phyloP scores from a whole-genome alignment of 2,113 vertebrate genomes.

The Bubo bubo region DNA sequence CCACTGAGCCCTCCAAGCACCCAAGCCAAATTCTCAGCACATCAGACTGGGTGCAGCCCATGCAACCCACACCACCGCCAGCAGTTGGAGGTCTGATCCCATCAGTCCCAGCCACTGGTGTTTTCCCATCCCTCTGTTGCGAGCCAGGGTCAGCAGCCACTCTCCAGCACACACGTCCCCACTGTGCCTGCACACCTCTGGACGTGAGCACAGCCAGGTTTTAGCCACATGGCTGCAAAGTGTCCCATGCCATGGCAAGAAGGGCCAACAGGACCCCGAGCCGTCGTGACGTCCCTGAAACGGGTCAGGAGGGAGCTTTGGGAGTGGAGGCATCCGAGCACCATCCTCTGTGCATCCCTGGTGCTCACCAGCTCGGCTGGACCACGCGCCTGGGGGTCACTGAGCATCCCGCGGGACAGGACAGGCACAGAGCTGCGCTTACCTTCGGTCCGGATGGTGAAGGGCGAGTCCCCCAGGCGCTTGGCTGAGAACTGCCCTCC shows the following conservation, averaged over 20 bases:
- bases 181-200: neutral
- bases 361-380: accelerated
- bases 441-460: constrained; percentile 94
- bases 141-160: neutral
- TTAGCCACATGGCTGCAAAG: neutral
- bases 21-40: neutral
- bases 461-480: constrained; percentile 89
- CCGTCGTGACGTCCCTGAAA: accelerated
- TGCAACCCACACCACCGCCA: neutral
- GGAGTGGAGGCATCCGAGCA: neutral
- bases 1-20: neutral
- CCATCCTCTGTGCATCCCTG: neutral
- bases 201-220: neutral
- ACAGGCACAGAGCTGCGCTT: accelerated
- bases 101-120: accelerated
- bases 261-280: neutral
- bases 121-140: neutral
- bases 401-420: accelerated
- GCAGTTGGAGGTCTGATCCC: neutral
- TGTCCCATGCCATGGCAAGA: accelerated
- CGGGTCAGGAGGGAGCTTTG: neutral
- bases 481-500: constrained; percentile 93
- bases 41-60: accelerated
- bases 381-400: accelerated
- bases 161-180: accelerated